phyloP scores from a whole-genome alignment of 2,797 vertebrate genomes.

The Knipowitschia caucasica region DNA sequence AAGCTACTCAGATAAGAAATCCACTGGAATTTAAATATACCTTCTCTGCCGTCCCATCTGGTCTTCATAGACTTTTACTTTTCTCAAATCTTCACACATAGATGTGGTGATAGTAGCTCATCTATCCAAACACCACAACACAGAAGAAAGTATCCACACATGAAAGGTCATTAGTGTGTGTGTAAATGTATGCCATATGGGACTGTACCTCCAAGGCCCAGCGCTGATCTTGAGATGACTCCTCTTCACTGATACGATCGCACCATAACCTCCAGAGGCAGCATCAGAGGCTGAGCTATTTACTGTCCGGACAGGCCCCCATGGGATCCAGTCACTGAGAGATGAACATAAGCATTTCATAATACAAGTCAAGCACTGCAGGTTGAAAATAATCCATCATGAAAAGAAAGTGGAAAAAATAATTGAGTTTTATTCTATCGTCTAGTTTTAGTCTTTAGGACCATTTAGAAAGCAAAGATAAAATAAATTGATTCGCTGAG shows the following conservation, averaged over 20 bases:
- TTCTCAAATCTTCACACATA: slow-evolving; percentile 39
- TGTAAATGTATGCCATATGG: slow-evolving; percentile 79
- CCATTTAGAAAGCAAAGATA: too few species aligned
- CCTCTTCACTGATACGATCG: slow-evolving; percentile 73
- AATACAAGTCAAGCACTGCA: not conserved
- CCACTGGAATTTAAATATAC: not conserved
- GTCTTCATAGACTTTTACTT: slow-evolving; percentile 32
- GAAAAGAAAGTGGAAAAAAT: not conserved
- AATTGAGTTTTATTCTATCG: not conserved
- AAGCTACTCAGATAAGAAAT: too few species aligned
- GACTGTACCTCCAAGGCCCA: slow-evolving; percentile 63
- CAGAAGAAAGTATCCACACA: slow-evolving; percentile 61
- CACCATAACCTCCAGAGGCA: slow-evolving; percentile 75
- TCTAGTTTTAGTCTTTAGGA: too few species aligned
- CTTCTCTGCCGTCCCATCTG: not conserved
- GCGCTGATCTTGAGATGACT: slow-evolving; percentile 73
- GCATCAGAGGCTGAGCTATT: not conserved
- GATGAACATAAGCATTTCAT: slow-evolving; percentile 44
- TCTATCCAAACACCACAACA: slow-evolving; percentile 39
- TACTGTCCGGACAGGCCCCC: too few species aligned
- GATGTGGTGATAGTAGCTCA: slow-evolving; percentile 48
- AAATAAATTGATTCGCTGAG: too few species aligned
- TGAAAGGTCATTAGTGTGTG: slow-evolving; percentile 77
- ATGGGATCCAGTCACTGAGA: not conserved
- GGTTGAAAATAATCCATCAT: too few species aligned